Evolutionary conservation across 2,888 invertebrate genomes (phyloP), one percentile per base, ranked within the genome.

Genomic region (Coecobrya sp.): DNA sequence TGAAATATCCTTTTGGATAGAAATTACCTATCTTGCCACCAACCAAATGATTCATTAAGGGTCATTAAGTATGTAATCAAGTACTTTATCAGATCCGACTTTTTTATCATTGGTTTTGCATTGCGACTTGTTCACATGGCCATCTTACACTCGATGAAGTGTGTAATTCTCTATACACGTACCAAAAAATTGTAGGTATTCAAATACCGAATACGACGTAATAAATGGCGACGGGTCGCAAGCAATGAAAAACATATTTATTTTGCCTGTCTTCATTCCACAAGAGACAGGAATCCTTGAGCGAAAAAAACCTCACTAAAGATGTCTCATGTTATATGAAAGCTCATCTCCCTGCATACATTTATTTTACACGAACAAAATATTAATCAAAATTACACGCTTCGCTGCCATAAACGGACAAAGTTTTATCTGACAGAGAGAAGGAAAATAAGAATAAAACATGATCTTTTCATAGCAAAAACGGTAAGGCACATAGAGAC

Each of bases 31-130:
- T 11, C 52, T 84, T 90, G 55, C 70, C 45, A 90, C 84, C 22
- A 65, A 76, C 79, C 91, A 86, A 91, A 91, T 86, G 91, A 91
- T 91, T 91, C 91, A 91, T 91, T 91, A 91, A 91, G 86, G 79
- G 55, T 90, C 90, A 90, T 91, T 91, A 90, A 36, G 86, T 79
- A 86, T 86, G 81, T 81, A 86, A 91, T 91, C 86, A 76, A 86
- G 79, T 22, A 13, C 11, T 79, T 68, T 76, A 45, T 49, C 55
- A 42, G 59, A 25, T 49, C 62, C 76, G 87, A 59, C 62, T 19
- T 42, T 86, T 84, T 86, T 42, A 52, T 13, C 16, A 45, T n/a
- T n/a, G 19, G 16, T 3, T 7, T 3, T 0, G 8, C 4, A 36
- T 30, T 73, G 27, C n/a, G n/a, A 42, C 73, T 42, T 16, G 73